Percentiles rank a stretch among this genome's conserved stretches.
Evolutionary conservation across 2,888 invertebrate genomes (phyloP).

Genomic region (Zygogramma bicolorata): DNA sequence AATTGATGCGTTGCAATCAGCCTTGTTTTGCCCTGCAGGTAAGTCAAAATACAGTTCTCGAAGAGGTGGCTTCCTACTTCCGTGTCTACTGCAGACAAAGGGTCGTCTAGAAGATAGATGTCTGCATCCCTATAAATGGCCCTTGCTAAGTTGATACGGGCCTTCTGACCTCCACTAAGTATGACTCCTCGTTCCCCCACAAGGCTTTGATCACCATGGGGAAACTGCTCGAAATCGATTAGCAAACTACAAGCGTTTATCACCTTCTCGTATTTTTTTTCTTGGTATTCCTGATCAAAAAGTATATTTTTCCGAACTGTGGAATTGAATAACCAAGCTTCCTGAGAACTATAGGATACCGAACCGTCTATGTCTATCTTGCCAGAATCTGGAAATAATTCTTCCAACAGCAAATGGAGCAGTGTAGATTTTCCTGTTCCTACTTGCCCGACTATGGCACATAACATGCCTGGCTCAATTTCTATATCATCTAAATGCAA

Average conservation of each 20-base stretch:
- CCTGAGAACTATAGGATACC: constrained; percentile 73
- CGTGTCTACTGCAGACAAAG: constrained; percentile 83
- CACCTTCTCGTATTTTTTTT: constrained; percentile 67
- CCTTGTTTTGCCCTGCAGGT: constrained; percentile 71
- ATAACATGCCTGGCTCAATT: not conserved
- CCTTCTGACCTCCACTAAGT: constrained; percentile 85
- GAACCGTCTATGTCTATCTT: not conserved
- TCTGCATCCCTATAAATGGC: constrained; percentile 83
- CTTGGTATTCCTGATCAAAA: constrained; percentile 71
- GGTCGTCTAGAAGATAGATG: constrained; percentile 84
- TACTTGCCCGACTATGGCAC: not conserved
- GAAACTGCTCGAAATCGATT: constrained; percentile 75
- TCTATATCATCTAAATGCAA: not conserved
- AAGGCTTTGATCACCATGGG: constrained; percentile 68
- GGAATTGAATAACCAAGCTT: constrained; percentile 75
- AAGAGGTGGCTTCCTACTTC: constrained; percentile 83
- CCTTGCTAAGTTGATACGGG: constrained; percentile 81
- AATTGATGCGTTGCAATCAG: constrained; percentile 81
- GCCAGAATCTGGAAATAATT: not conserved
- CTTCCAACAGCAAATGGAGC: not conserved
- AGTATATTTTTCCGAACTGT: constrained; percentile 77
- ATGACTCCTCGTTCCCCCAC: constrained; percentile 81
- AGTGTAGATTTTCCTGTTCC: not conserved
- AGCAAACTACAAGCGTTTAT: constrained; percentile 73
- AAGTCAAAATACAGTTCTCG: constrained; percentile 75